Evolutionary conservation across 2,797 vertebrate species (phyloP).

Genomic region (Crax fasciolata): DNA sequence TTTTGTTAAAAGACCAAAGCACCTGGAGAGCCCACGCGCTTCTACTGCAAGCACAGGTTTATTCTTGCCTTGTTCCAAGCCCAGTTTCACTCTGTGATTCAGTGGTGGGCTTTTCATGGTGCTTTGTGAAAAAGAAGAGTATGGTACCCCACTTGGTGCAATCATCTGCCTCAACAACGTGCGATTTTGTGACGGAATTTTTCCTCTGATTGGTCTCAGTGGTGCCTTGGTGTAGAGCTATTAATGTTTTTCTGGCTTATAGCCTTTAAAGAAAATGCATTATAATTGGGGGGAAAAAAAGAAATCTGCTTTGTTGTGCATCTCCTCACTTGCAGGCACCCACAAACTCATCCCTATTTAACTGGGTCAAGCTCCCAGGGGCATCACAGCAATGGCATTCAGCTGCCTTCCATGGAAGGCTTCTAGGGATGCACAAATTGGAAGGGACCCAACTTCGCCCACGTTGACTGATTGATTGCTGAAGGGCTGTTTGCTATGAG

Average conservation of each 20-base stretch:
- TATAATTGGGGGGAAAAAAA: neutral
- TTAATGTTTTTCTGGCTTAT: neutral
- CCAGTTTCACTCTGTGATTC: neutral
- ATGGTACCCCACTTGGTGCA: neutral
- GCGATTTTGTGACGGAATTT: neutral
- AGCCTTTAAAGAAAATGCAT: neutral
- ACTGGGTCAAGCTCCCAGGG: neutral
- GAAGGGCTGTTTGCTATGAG: neutral
- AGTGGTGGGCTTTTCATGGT: neutral
- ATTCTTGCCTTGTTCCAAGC: neutral
- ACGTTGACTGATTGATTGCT: fast-evolving
- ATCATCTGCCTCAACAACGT: fast-evolving
- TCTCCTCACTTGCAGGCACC: neutral
- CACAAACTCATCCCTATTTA: fast-evolving
- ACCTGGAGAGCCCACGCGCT: neutral
- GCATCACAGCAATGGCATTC: neutral
- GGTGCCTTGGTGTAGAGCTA: neutral
- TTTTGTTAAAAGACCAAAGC: neutral
- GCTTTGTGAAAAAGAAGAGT: neutral
- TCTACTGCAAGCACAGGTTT: neutral
- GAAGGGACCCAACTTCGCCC: neutral
- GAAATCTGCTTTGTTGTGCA: neutral
- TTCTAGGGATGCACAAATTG: neutral
- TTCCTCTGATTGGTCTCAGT: neutral
- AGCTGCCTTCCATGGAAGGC: neutral